These are phyloP conservation scores for Porites australiensis DNA, from an alignment of 64 coral and sea anemone genomes.

Conservation along the genomic window DNA sequence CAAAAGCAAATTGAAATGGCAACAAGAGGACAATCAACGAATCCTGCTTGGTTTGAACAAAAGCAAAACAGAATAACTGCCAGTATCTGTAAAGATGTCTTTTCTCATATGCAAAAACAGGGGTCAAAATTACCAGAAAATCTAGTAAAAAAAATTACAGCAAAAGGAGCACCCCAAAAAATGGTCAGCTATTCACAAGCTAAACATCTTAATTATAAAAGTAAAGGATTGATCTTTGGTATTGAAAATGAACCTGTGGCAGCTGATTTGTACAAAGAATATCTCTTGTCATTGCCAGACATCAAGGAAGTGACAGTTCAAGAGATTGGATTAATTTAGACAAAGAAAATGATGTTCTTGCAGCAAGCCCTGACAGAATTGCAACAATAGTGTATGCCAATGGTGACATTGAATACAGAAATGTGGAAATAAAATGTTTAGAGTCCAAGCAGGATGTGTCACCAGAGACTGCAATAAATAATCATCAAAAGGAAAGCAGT, in stretches of 20 bases:
- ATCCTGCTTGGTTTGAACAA: neutral
- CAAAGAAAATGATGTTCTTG: neutral
- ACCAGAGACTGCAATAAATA: conserved; percentile 4
- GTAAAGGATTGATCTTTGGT: neutral
- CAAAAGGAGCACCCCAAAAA: neutral
- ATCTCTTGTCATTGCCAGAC: too few relatives aligned
- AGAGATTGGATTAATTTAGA: too few relatives aligned
- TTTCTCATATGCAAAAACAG: conserved; percentile 6
- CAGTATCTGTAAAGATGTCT: neutral
- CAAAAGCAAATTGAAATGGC: too few relatives aligned
- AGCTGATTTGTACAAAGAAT: neutral
- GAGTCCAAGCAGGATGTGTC: conserved; percentile 1
- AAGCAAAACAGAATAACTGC: neutral
- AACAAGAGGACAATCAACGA: too few relatives aligned
- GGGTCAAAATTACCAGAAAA: neutral
- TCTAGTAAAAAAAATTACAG: neutral
- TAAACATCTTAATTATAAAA: neutral
- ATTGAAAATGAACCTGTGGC: neutral
- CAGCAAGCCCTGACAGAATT: conserved; percentile 28
- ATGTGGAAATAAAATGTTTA: conserved; percentile 9
- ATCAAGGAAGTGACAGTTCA: too few relatives aligned
- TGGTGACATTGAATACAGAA: neutral
- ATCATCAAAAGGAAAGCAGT: conserved; percentile 9
- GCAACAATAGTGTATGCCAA: neutral
- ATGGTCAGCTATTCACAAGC: neutral